Base-by-base conservation (phyloP, 2,797 vertebrate species). In the Falco biarmicus region DNA sequence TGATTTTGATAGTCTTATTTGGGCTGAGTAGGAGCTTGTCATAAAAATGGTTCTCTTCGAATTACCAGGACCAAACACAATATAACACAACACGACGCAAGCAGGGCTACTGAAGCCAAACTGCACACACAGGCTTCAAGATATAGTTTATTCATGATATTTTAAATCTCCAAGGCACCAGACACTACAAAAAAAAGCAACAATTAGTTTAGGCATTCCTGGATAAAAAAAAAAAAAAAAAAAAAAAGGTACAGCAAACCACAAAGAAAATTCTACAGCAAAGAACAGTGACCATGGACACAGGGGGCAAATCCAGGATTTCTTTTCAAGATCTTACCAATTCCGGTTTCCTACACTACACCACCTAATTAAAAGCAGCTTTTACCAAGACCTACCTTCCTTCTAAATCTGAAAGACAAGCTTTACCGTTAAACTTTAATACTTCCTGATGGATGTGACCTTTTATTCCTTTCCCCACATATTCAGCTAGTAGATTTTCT, bases 381-480 rank as follows among this genome's bases (percentile, higher is more conserved):
- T 93, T 94, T 88, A 59, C 59, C 43, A 81, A 85, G 39, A 85
- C 31, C 56, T 64, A 68, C 48, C 41, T 47, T 82, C 63, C 15
- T 82, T 69, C 78, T 82, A 87, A 90, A 78, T 70, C 89, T 76
- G 31, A 82, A 90, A 91, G 39, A 85, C 29, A 93, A 92, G 32
- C 47, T 85, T 78, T 88, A 63, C 51, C 2, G 3, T 47, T 69
- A 75, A 34, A 32, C 31, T 73, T 78, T 53, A 91, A 70, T 50
- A 65, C 48, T 60, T 90, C 47, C 47, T 39, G 31, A 95, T 11
- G 14, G 60, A 77, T 5, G 2, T 50, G 69, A 81, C 84, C 64
- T 85, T 88, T 93, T 39, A 47, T 87, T 91, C 13, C 41, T 71
- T 83, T 73, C 20, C 32, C 37, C 14, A 47, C 65, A 80, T 5